Conservation (phyloP, 2,113 vertebrate species). For the Crocuta crocuta region DNA sequence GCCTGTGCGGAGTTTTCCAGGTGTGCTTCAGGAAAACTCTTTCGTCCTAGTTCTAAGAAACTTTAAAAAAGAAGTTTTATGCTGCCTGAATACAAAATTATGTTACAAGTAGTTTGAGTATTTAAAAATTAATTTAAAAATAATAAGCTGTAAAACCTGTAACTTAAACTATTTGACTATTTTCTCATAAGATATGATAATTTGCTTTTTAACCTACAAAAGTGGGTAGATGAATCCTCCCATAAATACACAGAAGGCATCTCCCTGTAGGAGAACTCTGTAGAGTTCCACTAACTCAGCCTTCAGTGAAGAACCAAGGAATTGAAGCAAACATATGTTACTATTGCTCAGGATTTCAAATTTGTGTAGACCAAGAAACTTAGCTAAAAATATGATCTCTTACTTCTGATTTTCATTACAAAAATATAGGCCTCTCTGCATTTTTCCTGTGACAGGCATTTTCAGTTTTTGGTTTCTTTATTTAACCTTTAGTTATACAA, state of each 20-base stretch:
- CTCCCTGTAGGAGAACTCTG: background rate
- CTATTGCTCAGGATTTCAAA: background rate
- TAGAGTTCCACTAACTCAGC: background rate
- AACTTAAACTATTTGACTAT: background rate
- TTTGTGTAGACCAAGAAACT: background rate
- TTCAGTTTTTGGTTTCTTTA: background rate
- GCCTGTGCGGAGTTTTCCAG: background rate
- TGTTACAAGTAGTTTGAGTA: background rate
- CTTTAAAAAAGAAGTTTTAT: background rate
- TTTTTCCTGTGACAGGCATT: background rate
- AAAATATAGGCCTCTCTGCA: background rate
- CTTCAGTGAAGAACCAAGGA: background rate
- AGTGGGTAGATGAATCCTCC: background rate
- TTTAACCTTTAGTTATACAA: constrained; percentile 22
- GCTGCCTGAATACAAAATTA: background rate
- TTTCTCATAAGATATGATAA: background rate
- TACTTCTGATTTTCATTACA: background rate
- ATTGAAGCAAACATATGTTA: background rate
- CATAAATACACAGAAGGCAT: background rate
- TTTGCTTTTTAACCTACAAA: background rate
- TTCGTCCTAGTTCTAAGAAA: background rate
- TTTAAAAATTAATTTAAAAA: constrained; percentile 36
- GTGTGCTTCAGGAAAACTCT: background rate
- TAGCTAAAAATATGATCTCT: background rate
- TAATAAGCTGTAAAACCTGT: background rate